Evolutionary conservation across 2,888 invertebrate genomes (phyloP).

Genomic region (Pyrocoelia pectoralis): DNA sequence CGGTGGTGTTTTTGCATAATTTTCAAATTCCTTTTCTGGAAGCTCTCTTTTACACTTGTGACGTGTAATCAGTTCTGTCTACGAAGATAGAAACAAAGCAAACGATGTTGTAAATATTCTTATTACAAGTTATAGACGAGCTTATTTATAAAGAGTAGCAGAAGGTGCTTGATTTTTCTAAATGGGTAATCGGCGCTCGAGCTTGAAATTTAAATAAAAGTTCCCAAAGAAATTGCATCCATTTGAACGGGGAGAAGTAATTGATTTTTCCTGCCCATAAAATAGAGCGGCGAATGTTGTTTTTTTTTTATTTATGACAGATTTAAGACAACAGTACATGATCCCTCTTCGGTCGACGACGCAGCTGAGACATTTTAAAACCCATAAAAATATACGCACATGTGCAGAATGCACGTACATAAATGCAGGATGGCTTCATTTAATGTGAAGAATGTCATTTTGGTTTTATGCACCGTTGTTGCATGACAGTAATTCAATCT

Average conservation of each 20-base stretch:
- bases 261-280: conserved; percentile 41
- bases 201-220: conserved; percentile 36
- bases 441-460: conserved; percentile 27
- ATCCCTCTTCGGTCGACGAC: conserved; percentile 42
- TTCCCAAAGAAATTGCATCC: conserved; percentile 21
- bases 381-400: conserved; percentile 50
- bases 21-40: conserved; percentile 44
- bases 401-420: conserved; percentile 36
- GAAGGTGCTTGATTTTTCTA: too few species aligned
- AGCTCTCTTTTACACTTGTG: conserved; percentile 40
- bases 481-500: conserved; percentile 32
- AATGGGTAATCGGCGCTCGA: neutral
- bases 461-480: conserved; percentile 28
- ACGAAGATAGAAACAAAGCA: conserved; percentile 40
- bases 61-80: conserved; percentile 46
- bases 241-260: conserved; percentile 33
- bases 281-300: conserved; percentile 34
- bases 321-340: conserved; percentile 51
- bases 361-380: conserved; percentile 50
- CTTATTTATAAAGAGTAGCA: neutral
- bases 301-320: conserved; percentile 50
- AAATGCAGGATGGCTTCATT: conserved; percentile 36
- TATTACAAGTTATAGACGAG: conserved; percentile 52
- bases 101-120: conserved; percentile 50
- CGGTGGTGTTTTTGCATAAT: conserved; percentile 41